phyloP scores from a whole-genome alignment of 1,140 invertebrate species.

The Dolichoris vasculosae region DNA sequence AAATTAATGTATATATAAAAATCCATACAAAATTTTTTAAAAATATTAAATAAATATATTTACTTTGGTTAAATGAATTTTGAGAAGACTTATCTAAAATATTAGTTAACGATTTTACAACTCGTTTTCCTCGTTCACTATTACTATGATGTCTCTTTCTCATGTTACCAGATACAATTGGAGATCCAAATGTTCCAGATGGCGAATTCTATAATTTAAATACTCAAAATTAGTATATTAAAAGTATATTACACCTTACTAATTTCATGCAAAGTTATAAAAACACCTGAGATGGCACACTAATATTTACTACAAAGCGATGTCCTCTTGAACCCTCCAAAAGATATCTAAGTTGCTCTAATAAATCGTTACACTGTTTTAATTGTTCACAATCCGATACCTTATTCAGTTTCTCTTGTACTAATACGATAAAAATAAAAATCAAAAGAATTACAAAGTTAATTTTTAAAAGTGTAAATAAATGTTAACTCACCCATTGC shows the following conservation, averaged over 20 bases:
- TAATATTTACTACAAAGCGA: conserved; percentile 72
- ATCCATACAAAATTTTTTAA: neutral
- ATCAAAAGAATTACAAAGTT: conserved; percentile 26
- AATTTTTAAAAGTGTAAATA: conserved; percentile 13
- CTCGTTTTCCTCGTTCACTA: conserved; percentile 64
- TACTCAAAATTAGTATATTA: conserved; percentile 28
- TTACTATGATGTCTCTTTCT: conserved; percentile 67
- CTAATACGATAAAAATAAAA: conserved; percentile 56
- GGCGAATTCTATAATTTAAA: conserved; percentile 57
- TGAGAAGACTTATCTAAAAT: conserved; percentile 56
- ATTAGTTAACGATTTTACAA: conserved; percentile 51
- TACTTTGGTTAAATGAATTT: conserved; percentile 57
- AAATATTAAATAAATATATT: conserved; percentile 28
- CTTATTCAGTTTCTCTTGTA: conserved; percentile 68
- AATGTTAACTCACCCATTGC: conserved; percentile 60
- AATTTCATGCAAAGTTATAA: neutral
- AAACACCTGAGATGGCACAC: conserved; percentile 68
- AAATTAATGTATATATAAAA: too few relatives aligned
- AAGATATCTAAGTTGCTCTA: conserved; percentile 69
- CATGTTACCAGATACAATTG: conserved; percentile 63
- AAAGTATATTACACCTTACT: neutral
- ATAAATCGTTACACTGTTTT: conserved; percentile 64
- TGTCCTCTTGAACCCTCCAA: conserved; percentile 66
- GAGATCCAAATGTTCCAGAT: conserved; percentile 61
- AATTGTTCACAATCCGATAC: conserved; percentile 62